Evolutionary conservation across 2,113 vertebrate species (phyloP).

Genomic region (Todiramphus saurophagus): DNA sequence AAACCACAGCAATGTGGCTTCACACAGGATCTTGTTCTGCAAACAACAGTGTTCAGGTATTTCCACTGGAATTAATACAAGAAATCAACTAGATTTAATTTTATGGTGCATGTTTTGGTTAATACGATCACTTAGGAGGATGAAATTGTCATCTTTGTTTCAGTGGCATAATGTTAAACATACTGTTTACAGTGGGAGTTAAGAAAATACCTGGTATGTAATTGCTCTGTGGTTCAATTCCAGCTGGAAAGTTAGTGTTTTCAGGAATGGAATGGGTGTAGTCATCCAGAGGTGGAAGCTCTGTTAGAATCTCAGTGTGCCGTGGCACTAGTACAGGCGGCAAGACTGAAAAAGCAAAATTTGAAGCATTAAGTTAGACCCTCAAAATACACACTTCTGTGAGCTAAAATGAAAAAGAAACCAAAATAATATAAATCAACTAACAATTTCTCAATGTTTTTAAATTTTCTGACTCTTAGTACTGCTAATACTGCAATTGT

Average conservation of each 20-base stretch:
- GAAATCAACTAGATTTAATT: neutral
- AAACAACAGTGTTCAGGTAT: neutral
- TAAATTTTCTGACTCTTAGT: neutral
- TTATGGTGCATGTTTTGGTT: neutral
- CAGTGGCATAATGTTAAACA: neutral
- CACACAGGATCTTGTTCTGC: neutral
- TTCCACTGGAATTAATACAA: neutral
- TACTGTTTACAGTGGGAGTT: neutral
- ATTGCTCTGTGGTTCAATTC: conserved; percentile 97
- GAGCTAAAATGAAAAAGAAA: neutral
- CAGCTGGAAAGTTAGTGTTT: conserved; percentile 97
- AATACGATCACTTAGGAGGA: neutral
- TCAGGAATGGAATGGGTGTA: conserved; percentile 98
- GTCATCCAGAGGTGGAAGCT: conserved; percentile 93
- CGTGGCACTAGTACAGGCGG: conserved; percentile 94
- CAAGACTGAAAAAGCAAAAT: conserved; percentile 79
- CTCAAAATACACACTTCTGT: neutral
- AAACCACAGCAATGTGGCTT: neutral
- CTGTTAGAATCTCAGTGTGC: conserved; percentile 94
- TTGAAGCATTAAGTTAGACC: neutral
- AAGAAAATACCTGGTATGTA: conserved; percentile 92
- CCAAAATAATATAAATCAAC: neutral
- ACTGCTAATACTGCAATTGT: neutral
- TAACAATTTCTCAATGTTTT: neutral
- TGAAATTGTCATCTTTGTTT: neutral